phyloP scores from a whole-genome alignment of 1,140 invertebrate genomes.

The Hyphantria cunea region DNA sequence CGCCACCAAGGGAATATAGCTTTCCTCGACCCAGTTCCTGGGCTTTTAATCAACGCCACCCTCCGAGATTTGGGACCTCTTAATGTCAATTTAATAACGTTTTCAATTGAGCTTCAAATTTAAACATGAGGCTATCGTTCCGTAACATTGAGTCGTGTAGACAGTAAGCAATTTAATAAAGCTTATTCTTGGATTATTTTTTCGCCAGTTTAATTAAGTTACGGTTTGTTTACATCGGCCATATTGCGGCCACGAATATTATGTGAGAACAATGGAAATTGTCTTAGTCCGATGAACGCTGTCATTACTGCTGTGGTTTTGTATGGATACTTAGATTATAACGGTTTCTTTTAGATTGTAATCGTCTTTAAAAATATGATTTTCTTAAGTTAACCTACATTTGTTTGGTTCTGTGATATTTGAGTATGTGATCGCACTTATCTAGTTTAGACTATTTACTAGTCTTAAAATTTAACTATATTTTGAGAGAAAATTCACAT shows the following conservation, averaged over 20 bases:
- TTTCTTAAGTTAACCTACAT: too few relatives aligned
- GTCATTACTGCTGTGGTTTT: constrained; percentile 7
- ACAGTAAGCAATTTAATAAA: constrained; percentile 11
- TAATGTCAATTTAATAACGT: constrained; percentile 52
- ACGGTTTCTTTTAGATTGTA: neutral
- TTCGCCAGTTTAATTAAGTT: constrained; percentile 26
- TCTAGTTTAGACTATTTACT: too few relatives aligned
- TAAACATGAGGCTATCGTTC: constrained; percentile 21
- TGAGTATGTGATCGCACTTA: too few relatives aligned
- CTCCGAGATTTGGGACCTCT: constrained; percentile 33
- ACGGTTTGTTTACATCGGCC: constrained; percentile 15
- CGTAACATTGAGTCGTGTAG: constrained; percentile 9
- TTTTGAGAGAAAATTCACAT: too few relatives aligned
- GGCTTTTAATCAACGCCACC: constrained; percentile 49
- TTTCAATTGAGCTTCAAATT: constrained; percentile 42
- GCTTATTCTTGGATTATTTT: constrained; percentile 10
- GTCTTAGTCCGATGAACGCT: neutral
- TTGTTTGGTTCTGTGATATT: too few relatives aligned
- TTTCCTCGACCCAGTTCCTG: constrained; percentile 25
- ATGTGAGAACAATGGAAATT: constrained; percentile 27
- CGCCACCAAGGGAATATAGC: constrained; percentile 24
- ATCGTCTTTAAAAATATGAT: too few relatives aligned
- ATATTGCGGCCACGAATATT: constrained; percentile 16
- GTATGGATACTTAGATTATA: constrained; percentile 1
- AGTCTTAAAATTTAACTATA: too few relatives aligned